Base-by-base conservation (phyloP, 2,888 invertebrate genomes). In the Psylliodes chrysocephalus region DNA sequence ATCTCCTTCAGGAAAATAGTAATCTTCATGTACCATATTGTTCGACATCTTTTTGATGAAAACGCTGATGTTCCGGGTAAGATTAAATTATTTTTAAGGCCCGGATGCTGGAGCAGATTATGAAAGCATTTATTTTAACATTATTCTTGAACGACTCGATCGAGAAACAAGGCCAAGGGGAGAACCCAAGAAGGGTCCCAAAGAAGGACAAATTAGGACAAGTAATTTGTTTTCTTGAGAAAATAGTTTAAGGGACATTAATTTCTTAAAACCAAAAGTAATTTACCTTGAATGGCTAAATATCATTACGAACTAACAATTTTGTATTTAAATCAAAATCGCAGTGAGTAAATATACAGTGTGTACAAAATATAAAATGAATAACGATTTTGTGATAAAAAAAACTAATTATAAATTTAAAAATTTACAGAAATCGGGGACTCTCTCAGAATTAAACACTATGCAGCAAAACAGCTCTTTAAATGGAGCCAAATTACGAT, bases 121-220 rank as follows among this genome's bases (percentile, higher is more conserved):
- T 35, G n/a, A 35, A 35, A 35, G 35, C 35, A 35, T 35, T 35
- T 35, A 35, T 35, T 35, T 35, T 35, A 14, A 14, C 35, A 35
- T 35, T 14, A 35, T 35, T 30, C 10, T 14, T 14, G 35, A 35
- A 35, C 2, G 35, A 14, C 35, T 35, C 14, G 3, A 14, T 35
- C 12, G 1, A 6, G 14, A 35, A 35, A 35, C 35, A 35, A 35
- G 35, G 35, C 14, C 35, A 35, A 35, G 2, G n/a, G 35, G 35
- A 35, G n/a, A n/a, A n/a, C n/a, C 35, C 10, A 22, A 14, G n/a
- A 33, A 35, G 12, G n/a, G 14, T 3, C 35, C 12, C 22, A 22
- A 22, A 22, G 22, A 22, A 22, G 2, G 22, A 6, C 22, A 35
- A 35, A 35, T 12, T 12, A 14, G 14, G 10, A 12, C 35, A 10